phyloP scores from a whole-genome alignment of 2,797 vertebrate species.

The Atherinosoma microstoma region DNA sequence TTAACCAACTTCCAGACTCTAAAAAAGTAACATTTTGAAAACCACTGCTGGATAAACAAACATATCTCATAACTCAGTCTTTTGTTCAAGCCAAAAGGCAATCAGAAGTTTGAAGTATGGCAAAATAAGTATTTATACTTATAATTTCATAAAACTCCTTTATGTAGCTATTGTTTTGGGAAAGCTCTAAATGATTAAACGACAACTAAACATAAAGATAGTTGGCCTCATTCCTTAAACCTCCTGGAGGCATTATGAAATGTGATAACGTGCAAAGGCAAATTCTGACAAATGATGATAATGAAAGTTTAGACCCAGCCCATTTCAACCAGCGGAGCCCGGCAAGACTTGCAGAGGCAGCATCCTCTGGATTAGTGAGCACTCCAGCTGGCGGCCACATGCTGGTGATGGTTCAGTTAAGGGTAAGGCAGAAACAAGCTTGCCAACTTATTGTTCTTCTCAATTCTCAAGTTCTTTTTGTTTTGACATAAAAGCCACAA shows the following conservation, averaged over 20 bases:
- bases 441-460: conserved; percentile 39
- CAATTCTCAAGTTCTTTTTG: conserved; percentile 37
- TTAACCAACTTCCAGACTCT: neutral
- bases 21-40: neutral
- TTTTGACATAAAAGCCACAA: conserved; percentile 42
- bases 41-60: neutral
- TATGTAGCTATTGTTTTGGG: neutral
- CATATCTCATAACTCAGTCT: neutral
- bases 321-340: conserved; percentile 29
- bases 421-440: conserved; percentile 51
- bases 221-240: neutral
- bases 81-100: conserved; percentile 21
- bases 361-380: conserved; percentile 62
- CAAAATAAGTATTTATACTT: neutral
- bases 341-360: conserved; percentile 52
- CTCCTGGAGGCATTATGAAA: conserved; percentile 14
- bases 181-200: neutral
- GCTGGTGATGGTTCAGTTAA: conserved; percentile 64
- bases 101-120: conserved; percentile 25
- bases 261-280: conserved; percentile 17
- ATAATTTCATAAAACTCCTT: conserved; percentile 4
- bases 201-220: neutral
- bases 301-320: conserved; percentile 45
- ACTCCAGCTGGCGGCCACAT: conserved; percentile 72
- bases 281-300: conserved; percentile 46